These are phyloP conservation scores for Excalfactoria chinensis DNA, from an alignment of 2,113 vertebrate genomes.

Conservation along the genomic window DNA sequence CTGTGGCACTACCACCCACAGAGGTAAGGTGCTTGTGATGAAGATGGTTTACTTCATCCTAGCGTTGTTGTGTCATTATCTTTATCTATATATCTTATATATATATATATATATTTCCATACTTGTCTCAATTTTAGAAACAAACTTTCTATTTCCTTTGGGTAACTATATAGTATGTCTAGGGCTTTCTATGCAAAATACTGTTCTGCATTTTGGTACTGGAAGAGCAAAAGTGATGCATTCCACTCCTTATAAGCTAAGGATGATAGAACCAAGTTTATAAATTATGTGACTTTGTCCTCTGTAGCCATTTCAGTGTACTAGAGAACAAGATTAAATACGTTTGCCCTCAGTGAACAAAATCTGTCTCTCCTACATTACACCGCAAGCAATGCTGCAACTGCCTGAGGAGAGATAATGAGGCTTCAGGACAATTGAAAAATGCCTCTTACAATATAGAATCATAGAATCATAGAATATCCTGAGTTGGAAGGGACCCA, in stretches of 20 bases:
- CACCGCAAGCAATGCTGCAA: background rate
- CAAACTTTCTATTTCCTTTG: background rate
- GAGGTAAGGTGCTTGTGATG: background rate
- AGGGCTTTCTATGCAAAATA: background rate
- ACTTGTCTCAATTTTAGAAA: conserved; percentile 9
- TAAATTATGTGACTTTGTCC: background rate
- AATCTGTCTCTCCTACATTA: background rate
- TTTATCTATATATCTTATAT: no score
- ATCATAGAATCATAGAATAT: background rate
- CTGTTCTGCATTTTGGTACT: background rate
- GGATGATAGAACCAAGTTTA: background rate
- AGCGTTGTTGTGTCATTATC: background rate
- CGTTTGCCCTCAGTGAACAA: background rate
- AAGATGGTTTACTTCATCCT: background rate
- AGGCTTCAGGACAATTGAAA: background rate
- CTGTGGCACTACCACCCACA: background rate
- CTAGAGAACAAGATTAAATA: background rate
- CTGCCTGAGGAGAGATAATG: background rate
- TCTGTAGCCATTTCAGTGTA: background rate
- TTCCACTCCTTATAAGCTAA: background rate
- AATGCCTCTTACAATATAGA: background rate
- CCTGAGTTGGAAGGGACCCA: background rate
- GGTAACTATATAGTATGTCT: background rate
- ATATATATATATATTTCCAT: background rate
- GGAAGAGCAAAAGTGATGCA: background rate